phyloP scores from a whole-genome alignment of 2,888 invertebrate species.

The Cataglyphis altisquamis region DNA sequence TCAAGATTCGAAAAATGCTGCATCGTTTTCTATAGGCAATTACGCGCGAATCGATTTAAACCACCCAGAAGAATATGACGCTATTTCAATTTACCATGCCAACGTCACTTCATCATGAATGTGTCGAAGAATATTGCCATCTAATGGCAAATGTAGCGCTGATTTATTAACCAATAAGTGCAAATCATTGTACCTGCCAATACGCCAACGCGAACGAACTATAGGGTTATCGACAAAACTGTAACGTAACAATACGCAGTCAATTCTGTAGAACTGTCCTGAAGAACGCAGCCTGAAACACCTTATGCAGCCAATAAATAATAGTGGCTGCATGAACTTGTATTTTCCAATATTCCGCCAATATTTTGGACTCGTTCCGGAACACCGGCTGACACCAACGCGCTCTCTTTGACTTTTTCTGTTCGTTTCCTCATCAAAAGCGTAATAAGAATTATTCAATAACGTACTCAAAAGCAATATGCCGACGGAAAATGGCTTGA shows the following conservation, averaged over 20 bases:
- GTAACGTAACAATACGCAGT: slow-evolving; percentile 80
- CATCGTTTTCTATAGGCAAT: slow-evolving; percentile 4
- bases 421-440: slow-evolving; percentile 57
- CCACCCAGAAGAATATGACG: slow-evolving; percentile 16
- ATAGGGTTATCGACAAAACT: slow-evolving; percentile 75
- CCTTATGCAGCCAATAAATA: slow-evolving; percentile 79
- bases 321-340: slow-evolving; percentile 83
- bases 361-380: slow-evolving; percentile 73
- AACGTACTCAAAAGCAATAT: slow-evolving; percentile 40
- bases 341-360: slow-evolving; percentile 76
- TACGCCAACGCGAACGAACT: slow-evolving; percentile 69
- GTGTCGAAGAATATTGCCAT: slow-evolving; percentile 46
- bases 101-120: slow-evolving; percentile 37
- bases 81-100: slow-evolving; percentile 45
- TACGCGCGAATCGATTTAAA: slow-evolving; percentile 15
- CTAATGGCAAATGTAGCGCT: slow-evolving; percentile 69
- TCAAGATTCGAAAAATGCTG: not conserved
- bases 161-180: slow-evolving; percentile 84
- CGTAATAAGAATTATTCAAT: slow-evolving; percentile 64
- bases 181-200: slow-evolving; percentile 80
- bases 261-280: slow-evolving; percentile 78
- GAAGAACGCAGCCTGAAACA: slow-evolving; percentile 72
- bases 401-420: slow-evolving; percentile 61
- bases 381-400: slow-evolving; percentile 69
- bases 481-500: slow-evolving; percentile 56